These are phyloP conservation scores for Pao palembangensis DNA, from an alignment of 2,113 vertebrate genomes.

Conservation along the genomic window DNA sequence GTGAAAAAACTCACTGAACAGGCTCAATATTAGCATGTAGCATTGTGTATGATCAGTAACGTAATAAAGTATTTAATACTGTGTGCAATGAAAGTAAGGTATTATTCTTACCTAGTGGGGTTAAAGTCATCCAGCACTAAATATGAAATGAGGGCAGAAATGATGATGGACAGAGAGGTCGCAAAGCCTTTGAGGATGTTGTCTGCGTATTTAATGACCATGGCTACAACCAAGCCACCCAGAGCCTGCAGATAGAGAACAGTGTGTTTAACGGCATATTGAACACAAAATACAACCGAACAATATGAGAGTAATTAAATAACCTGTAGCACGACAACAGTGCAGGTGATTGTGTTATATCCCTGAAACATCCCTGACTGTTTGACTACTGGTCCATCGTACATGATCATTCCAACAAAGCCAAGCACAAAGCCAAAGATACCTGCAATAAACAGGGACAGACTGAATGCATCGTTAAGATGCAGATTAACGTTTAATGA, in stretches of 20 bases:
- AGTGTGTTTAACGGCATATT: background rate
- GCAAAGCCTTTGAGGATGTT: slow-evolving; percentile 73
- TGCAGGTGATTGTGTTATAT: slow-evolving; percentile 85
- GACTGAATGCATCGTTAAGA: background rate
- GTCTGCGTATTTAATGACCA: slow-evolving; percentile 70
- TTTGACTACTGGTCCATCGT: slow-evolving; percentile 80
- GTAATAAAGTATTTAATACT: too few species aligned
- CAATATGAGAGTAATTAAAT: background rate
- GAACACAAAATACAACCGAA: background rate
- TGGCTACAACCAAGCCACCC: slow-evolving; percentile 58
- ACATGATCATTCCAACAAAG: slow-evolving; percentile 81
- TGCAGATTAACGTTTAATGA: background rate
- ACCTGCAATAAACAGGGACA: slow-evolving; percentile 68
- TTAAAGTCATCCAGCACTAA: slow-evolving; percentile 59
- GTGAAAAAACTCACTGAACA: background rate
- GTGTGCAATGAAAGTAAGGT: too few species aligned
- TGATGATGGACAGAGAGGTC: slow-evolving; percentile 63
- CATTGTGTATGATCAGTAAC: background rate
- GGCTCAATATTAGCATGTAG: background rate
- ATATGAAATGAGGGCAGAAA: slow-evolving; percentile 61
- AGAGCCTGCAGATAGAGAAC: slow-evolving; percentile 50
- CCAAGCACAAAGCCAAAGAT: slow-evolving; percentile 89
- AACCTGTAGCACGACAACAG: slow-evolving; percentile 90
- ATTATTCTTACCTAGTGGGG: slow-evolving; percentile 50
- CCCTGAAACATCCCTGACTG: slow-evolving; percentile 91